Evolutionary conservation across 2,888 invertebrate species (phyloP).

Genomic region (Tethea ocularis): DNA sequence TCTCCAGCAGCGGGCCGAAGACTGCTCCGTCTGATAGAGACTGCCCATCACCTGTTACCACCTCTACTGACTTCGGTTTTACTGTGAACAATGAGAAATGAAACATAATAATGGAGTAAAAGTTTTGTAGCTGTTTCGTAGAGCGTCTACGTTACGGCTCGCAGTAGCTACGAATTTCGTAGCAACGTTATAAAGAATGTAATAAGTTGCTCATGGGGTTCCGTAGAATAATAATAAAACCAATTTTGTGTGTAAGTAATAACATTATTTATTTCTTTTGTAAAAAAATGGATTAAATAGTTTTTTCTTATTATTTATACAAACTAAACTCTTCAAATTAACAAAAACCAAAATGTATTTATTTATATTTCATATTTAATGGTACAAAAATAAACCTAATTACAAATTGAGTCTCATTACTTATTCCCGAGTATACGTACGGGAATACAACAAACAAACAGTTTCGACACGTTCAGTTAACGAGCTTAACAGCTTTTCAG

Average conservation of each 20-base stretch:
- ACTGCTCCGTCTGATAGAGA: constrained; percentile 85
- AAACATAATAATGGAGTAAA: constrained; percentile 8
- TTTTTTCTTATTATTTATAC: neutral
- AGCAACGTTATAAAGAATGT: too few species aligned
- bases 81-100: constrained; percentile 85
- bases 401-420: constrained; percentile 1
- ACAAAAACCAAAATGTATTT: neutral
- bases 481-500: constrained; percentile 32
- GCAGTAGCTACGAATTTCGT: neutral
- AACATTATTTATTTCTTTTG: neutral
- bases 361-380: neutral
- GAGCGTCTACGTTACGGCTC: constrained; percentile 7
- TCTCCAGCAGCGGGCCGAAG: constrained; percentile 89
- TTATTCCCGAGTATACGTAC: neutral
- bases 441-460: constrained; percentile 2
- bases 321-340: neutral
- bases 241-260: too few species aligned
- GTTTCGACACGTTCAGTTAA: constrained; percentile 19
- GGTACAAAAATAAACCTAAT: neutral
- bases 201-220: too few species aligned
- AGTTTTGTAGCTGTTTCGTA: neutral
- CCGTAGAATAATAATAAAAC: too few species aligned
- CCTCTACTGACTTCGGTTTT: constrained; percentile 90
- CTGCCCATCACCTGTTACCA: constrained; percentile 86
- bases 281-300: too few species aligned